A percentile compares a stretch with the other conserved stretches of the same genome.
These are phyloP conservation scores for Drosophila lutescens DNA, from an alignment of 2,888 invertebrate genomes.

Conservation along the genomic window DNA sequence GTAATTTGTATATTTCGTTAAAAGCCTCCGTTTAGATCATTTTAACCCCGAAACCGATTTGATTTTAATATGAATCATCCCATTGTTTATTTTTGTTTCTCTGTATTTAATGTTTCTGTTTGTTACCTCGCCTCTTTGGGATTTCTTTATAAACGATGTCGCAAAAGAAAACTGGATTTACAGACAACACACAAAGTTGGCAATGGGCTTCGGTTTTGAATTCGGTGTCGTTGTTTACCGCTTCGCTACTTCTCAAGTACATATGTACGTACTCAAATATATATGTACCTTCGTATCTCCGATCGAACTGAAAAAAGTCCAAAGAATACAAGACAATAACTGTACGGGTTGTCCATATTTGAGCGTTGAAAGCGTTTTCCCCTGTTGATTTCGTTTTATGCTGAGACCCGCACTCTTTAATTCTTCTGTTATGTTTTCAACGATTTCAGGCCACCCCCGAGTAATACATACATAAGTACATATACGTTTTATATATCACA, in stretches of 20 bases:
- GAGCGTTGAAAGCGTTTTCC: constrained; percentile 24
- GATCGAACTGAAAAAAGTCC: constrained; percentile 13
- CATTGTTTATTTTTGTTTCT: constrained; percentile 12
- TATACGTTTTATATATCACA: neutral
- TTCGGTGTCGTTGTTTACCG: constrained; percentile 42
- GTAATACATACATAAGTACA: neutral
- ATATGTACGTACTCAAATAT: constrained; percentile 1
- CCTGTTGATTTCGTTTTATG: constrained; percentile 19
- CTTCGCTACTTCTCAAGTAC: constrained; percentile 28
- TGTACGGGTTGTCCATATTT: constrained; percentile 30
- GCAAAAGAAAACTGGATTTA: constrained; percentile 49
- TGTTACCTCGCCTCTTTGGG: constrained; percentile 24
- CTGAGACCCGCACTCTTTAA: constrained; percentile 24
- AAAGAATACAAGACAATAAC: constrained; percentile 17
- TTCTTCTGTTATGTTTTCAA: constrained; percentile 12
- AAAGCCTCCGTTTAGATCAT: neutral
- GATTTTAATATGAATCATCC: neutral
- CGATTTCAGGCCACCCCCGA: constrained; percentile 34
- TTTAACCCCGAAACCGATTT: neutral
- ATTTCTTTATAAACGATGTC: constrained; percentile 44
- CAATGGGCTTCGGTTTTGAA: constrained; percentile 41
- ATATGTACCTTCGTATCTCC: constrained; percentile 6
- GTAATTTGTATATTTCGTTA: neutral
- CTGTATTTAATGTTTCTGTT: constrained; percentile 12
- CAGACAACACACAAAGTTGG: constrained; percentile 38